Evolutionary conservation across 2,888 invertebrate species (phyloP).

Genomic region (Eupithecia centaureata): DNA sequence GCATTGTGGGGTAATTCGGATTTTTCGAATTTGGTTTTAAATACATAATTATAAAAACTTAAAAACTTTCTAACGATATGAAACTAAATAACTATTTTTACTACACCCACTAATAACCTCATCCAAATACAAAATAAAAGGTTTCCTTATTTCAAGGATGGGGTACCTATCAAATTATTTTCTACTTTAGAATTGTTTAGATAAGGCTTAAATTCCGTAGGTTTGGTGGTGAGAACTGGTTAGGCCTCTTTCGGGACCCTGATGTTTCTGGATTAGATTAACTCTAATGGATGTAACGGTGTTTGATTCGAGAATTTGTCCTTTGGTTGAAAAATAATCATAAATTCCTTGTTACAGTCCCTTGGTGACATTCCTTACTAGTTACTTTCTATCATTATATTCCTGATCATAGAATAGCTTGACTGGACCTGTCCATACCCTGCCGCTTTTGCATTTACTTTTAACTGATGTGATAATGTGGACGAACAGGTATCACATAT

Average conservation of each 20-base stretch:
- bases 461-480: not conserved
- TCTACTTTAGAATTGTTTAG: conserved; percentile 25
- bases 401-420: not conserved
- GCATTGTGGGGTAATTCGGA: not conserved
- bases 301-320: not conserved
- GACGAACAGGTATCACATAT: not conserved
- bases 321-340: not conserved
- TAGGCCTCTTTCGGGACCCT: conserved; percentile 10
- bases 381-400: not conserved
- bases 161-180: conserved; percentile 34
- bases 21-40: not conserved
- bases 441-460: not conserved
- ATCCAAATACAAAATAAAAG: conserved; percentile 33
- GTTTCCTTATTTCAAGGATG: conserved; percentile 20
- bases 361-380: not conserved
- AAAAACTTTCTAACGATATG: not conserved
- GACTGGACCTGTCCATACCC: not conserved
- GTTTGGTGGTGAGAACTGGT: conserved; percentile 21
- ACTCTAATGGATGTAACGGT: not conserved
- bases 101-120: conserved; percentile 46
- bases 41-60: not conserved
- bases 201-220: conserved; percentile 27
- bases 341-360: not conserved
- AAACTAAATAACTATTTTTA: conserved; percentile 33
- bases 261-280: conserved; percentile 4